Conservation (phyloP, 2,888 invertebrate genomes). For the Neoascia interrupta region DNA sequence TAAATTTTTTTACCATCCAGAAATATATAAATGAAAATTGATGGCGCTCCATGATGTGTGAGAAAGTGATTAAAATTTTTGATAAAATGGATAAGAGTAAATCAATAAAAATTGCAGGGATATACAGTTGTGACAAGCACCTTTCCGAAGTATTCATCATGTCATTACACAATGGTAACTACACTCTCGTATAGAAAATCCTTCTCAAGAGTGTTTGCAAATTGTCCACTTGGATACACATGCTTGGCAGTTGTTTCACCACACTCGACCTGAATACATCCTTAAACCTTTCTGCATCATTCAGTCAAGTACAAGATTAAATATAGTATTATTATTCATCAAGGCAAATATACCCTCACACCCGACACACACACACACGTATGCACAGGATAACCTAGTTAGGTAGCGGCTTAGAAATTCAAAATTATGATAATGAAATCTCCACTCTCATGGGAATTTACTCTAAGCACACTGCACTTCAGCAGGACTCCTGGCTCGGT, state of each 20-base stretch:
- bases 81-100: neutral
- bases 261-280: too few relatives aligned
- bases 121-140: too few relatives aligned
- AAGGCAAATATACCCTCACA: neutral
- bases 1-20: neutral
- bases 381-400: slow-evolving; percentile 19
- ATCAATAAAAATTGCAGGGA: neutral
- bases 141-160: too few relatives aligned
- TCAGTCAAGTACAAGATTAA: neutral
- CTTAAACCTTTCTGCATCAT: too few relatives aligned
- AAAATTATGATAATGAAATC: slow-evolving; percentile 53
- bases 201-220: too few relatives aligned
- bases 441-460: slow-evolving; percentile 23
- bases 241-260: too few relatives aligned
- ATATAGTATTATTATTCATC: neutral
- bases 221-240: too few relatives aligned
- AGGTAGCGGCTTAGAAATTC: slow-evolving; percentile 46
- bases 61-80: slow-evolving; percentile 12
- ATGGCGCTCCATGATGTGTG: neutral
- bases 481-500: neutral
- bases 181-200: too few relatives aligned
- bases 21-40: too few relatives aligned
- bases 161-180: too few relatives aligned
- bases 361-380: neutral
- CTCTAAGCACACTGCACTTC: slow-evolving; percentile 4